Evolutionary conservation across 2,797 vertebrate genomes (phyloP), one percentile per base, ranked within the genome.

Genomic region (Cirrhinus mrigala): DNA sequence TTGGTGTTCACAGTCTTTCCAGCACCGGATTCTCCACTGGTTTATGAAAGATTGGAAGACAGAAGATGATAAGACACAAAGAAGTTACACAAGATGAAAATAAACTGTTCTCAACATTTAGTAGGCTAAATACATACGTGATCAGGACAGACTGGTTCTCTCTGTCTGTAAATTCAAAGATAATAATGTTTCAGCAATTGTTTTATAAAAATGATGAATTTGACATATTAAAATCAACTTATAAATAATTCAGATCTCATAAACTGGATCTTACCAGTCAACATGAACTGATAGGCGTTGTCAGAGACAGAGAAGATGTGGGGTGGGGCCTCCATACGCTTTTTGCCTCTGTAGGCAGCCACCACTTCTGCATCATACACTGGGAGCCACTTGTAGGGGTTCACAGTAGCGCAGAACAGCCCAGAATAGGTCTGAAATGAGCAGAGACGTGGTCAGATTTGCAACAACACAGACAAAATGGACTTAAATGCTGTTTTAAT

Each of bases 261-360:
- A n/a, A n/a, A n/a, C n/a, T n/a, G n/a, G n/a, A n/a, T n/a, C 90
- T 84, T 92, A 94, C 94, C 94, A 90, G 89, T 91, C 52, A 91
- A 89, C 94, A 95, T 95, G 88, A 79, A 87, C 92, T 97, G 97
- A 89, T 96, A 97, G 85, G 97, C 97, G 0, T 96, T 98, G 91
- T 97, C 97, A 12, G 97, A 97, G 93, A 98, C 97, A 81, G 97
- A 97, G 95, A 97, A 98, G 94, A 98, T 97, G 92, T 97, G 97
- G 95, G 70, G 70, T 15, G 71, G 71, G 15, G 71, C 94, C 89
- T 97, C 97, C 93, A 96, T 94, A 87, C 96, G 95, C 92, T 98
- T 98, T 91, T 98, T 98, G 93, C 96, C 96, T 92, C 95, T 94
- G 88, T 97, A 97, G 86, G 90, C 96, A 16, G 16, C 0, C 16